Percentiles rank a stretch among this genome's conserved stretches.
These are phyloP conservation scores for Pardosa pseudoannulata DNA, from an alignment of 2,888 invertebrate species.

Conservation along the genomic window DNA sequence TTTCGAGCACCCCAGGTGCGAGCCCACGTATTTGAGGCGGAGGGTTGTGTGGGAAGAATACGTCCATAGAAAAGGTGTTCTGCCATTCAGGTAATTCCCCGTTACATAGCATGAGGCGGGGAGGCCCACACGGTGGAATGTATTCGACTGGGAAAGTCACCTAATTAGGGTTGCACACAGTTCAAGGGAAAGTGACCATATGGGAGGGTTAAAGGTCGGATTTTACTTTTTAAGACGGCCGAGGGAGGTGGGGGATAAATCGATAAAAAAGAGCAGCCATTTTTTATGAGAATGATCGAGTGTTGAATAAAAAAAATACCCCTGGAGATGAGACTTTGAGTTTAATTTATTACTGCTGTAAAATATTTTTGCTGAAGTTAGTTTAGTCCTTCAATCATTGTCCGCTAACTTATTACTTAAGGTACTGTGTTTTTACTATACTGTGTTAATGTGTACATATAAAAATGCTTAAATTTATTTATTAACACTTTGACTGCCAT, in stretches of 20 bases:
- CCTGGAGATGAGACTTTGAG: too few relatives aligned
- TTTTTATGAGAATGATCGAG: too few relatives aligned
- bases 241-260: background rate
- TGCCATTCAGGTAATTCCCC: background rate
- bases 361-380: too few relatives aligned
- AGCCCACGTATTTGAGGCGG: background rate
- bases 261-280: too few relatives aligned
- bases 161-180: slow-evolving; percentile 44
- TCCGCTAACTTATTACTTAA: too few relatives aligned
- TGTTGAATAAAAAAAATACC: too few relatives aligned
- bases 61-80: background rate
- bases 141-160: background rate
- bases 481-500: too few relatives aligned
- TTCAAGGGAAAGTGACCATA: slow-evolving; percentile 54
- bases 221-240: background rate
- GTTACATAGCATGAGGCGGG: background rate
- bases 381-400: too few relatives aligned
- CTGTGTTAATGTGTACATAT: too few relatives aligned
- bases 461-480: too few relatives aligned
- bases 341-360: too few relatives aligned
- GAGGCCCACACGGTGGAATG: slow-evolving; percentile 20
- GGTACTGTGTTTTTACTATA: too few relatives aligned
- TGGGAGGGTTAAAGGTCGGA: slow-evolving; percentile 9
- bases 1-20: slow-evolving; percentile 7
- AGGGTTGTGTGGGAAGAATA: background rate